Base-by-base conservation (phyloP, 2,797 vertebrate genomes). In the Toxotes lorentzi region DNA sequence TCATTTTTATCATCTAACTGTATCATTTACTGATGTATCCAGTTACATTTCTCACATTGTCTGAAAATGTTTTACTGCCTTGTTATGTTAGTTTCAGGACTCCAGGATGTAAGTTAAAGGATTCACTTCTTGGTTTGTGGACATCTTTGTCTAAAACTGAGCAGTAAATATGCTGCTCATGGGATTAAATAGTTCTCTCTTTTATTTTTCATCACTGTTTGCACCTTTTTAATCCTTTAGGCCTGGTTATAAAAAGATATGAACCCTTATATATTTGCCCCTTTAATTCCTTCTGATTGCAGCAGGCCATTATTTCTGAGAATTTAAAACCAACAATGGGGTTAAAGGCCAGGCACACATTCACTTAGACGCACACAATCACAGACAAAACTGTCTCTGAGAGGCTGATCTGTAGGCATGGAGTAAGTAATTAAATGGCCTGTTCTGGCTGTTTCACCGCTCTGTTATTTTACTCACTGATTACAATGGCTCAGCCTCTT, bases 231-330 rank as follows among this genome's bases (percentile, higher is more conserved):
- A 87, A 88, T 87, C 71, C 82, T 67, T 78, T 64, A 72, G 63
- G 24, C 60, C 50, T 24, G 58, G 43, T 62, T 76, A 79, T 71
- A 60, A 69, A 87, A 83, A 79, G 50, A 62, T 7, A 34, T 14
- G 43, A 73, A 69, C 54, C 69, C 63, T 76, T 73, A 73, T 73
- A 73, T 56, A 17, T 35, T 45, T 86, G 65, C 5, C 76, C 54
- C 82, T 86, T 83, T 89, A 88, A 87, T 87, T 79, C 73, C 63
- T 21, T 65, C 45, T 89, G 69, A 90, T 87, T 89, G 82, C 74
- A 71, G 73, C 45, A 72, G 69, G 76, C 88, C 58, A 75, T 89
- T 81, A 69, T 82, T 63, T 73, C 67, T 60, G 75, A 61, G 50
- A 71, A 72, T 79, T 79, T 65, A 59, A 82, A 80, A 64, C 16